phyloP scores from a whole-genome alignment of 2,888 invertebrate species.

The Hirtodrosophila cameraria region DNA sequence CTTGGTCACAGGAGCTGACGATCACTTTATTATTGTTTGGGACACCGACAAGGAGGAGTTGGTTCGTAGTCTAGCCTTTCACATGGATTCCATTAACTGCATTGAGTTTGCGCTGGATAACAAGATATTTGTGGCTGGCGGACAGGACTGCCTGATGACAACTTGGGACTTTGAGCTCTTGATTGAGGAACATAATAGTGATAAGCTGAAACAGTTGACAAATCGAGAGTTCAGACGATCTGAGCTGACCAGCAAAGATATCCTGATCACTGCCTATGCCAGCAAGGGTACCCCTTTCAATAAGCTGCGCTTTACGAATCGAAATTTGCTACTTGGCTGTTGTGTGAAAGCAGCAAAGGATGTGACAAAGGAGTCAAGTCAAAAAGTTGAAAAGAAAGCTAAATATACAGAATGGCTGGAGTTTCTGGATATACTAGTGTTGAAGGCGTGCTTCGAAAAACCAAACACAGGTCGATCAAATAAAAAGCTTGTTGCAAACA shows the following conservation, averaged over 20 bases:
- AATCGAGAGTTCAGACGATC: neutral
- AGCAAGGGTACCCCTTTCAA: constrained; percentile 40
- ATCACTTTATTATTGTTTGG: constrained; percentile 52
- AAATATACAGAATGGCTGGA: constrained; percentile 31
- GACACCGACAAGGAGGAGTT: constrained; percentile 41
- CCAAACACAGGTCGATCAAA: neutral
- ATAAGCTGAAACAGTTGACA: neutral
- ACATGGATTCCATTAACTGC: constrained; percentile 30
- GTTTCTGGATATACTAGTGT: constrained; percentile 28
- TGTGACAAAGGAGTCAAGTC: neutral
- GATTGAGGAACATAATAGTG: constrained; percentile 8
- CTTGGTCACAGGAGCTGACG: constrained; percentile 51
- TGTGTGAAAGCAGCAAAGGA: constrained; percentile 15
- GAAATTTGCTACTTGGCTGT: constrained; percentile 49
- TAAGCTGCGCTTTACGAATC: constrained; percentile 23
- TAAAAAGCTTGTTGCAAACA: too few relatives aligned
- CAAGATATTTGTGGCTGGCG: constrained; percentile 48
- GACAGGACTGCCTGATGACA: constrained; percentile 42
- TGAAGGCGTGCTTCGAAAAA: constrained; percentile 15
- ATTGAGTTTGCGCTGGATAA: constrained; percentile 48
- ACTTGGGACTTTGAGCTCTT: constrained; percentile 60
- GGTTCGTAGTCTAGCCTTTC: constrained; percentile 31
- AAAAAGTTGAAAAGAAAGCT: accelerated
- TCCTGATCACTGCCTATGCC: constrained; percentile 30
- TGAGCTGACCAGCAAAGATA: neutral